Evolutionary conservation across 2,888 invertebrate species (phyloP).

Genomic region (Octodonta nipae): DNA sequence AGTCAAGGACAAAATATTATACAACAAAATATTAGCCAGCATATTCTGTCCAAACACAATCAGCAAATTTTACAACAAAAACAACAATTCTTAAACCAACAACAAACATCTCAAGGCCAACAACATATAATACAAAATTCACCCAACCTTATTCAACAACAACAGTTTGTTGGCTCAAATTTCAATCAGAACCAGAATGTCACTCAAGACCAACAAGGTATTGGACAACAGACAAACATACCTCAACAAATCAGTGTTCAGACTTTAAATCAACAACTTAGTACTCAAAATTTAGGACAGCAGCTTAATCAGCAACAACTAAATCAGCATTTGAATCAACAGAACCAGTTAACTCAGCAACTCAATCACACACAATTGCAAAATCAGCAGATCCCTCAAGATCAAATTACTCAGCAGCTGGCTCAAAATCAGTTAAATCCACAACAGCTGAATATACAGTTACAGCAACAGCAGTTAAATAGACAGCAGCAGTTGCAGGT

Average conservation of each 20-base stretch:
- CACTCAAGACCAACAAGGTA: conserved; percentile 25
- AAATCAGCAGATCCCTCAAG: conserved; percentile 9
- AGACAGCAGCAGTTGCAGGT: conserved; percentile 35
- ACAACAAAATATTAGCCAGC: conserved; percentile 42
- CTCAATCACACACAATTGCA: conserved; percentile 6
- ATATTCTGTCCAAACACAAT: conserved; percentile 16
- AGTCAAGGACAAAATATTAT: conserved; percentile 25
- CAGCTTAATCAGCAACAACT: conserved; percentile 22
- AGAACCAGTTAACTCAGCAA: conserved; percentile 10
- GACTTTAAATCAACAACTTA: conserved; percentile 19
- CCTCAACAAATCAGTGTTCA: conserved; percentile 15
- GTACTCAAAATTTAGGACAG: conserved; percentile 20
- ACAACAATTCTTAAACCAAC: conserved; percentile 16
- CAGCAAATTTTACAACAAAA: conserved; percentile 20
- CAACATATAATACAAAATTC: conserved; percentile 27
- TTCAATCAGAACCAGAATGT: conserved; percentile 4
- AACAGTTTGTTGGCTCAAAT: conserved; percentile 5
- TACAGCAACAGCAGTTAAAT: conserved; percentile 14
- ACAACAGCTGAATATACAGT: conserved; percentile 11
- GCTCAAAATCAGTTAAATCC: conserved; percentile 14
- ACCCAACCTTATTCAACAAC: conserved; percentile 14
- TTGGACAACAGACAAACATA: conserved; percentile 10
- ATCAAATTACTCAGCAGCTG: conserved; percentile 2
- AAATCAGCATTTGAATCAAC: conserved; percentile 13
- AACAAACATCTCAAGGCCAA: conserved; percentile 15